A percentile compares a stretch with the other conserved stretches of the same genome.
Conservation (phyloP, 2,113 vertebrate species). For the Noctilio leporinus region DNA sequence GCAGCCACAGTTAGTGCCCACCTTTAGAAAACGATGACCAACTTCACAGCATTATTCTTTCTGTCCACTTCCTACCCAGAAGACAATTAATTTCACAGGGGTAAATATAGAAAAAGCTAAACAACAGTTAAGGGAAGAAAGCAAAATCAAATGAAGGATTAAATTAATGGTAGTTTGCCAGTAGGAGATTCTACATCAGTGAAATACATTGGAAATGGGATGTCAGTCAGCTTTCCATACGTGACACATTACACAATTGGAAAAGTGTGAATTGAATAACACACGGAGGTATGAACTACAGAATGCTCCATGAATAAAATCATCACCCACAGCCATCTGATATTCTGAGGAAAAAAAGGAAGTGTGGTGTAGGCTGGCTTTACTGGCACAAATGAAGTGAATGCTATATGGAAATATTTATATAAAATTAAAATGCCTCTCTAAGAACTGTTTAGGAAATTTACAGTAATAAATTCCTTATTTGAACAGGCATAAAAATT, state of each 20-base stretch:
- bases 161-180: not conserved
- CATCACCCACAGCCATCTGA: not conserved
- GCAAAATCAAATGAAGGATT: not conserved
- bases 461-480: not conserved
- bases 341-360: not conserved
- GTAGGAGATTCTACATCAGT: not conserved
- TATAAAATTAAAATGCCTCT: not conserved
- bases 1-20: not conserved
- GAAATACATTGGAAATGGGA: not conserved
- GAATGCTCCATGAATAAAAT: not conserved
- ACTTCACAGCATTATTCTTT: not conserved
- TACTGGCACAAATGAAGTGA: not conserved
- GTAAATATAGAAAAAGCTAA: not conserved
- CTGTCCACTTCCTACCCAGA: not conserved
- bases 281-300: rapidly evolving
- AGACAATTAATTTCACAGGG: not conserved
- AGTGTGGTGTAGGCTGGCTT: not conserved
- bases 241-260: not conserved
- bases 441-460: not conserved
- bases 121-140: not conserved
- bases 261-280: not conserved
- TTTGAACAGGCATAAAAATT: not conserved
- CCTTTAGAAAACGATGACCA: not conserved
- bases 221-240: not conserved
- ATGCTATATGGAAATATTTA: not conserved